Base-by-base conservation (phyloP, 2,797 vertebrate genomes). In the Xerus rutilus region DNA sequence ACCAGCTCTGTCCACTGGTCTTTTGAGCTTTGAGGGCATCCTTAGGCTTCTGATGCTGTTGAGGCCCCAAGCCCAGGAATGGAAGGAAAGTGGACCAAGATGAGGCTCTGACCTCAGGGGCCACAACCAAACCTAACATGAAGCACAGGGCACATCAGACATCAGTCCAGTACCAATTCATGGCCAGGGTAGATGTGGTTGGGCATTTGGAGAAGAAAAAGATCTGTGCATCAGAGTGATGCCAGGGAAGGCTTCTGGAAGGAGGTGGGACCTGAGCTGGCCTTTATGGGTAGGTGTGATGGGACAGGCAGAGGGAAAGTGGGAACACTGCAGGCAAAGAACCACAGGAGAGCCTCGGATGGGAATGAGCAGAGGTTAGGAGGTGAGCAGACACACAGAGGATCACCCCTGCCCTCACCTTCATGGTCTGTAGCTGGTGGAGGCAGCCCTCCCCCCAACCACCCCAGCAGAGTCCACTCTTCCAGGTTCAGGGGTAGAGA, bases 171-270 rank as follows among this genome's bases (percentile, higher is more conserved):
- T 73, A 70, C 65, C 78, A 76, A 13, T 59, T 65, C 39, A 17
- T 45, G 72, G 59, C 49, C 62, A 47, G 28, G n/a, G 10, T 65
- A 52, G 64, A 54, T 74, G 72, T 67, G 21, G 47, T 3, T 43
- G 77, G 25, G 14, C 43, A 52, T 67, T 82, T n/a, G 9, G 59
- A 94, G 54, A 92, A 89, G 43, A 83, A 74, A 77, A 57, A 76
- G 47, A 7, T 72, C n/a, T 7, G 11, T 76, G 20, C 18, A 23
- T 1, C 6, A 5, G 35, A 30, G 54, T 52, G 77, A 49, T 35
- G 47, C 14, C 79, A n/a, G 49, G 79, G 79, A 67, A 78, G 78
- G 28, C 54, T 89, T 96, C 35, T 62, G 84, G 83, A 57, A 81
- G 67, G 73, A 77, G 28, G n/a, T 45, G 35, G 67, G 64, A 17